Evolutionary conservation across 2,113 vertebrate genomes (phyloP), one percentile per base, ranked within the genome.

Genomic region (Cairina moschata): DNA sequence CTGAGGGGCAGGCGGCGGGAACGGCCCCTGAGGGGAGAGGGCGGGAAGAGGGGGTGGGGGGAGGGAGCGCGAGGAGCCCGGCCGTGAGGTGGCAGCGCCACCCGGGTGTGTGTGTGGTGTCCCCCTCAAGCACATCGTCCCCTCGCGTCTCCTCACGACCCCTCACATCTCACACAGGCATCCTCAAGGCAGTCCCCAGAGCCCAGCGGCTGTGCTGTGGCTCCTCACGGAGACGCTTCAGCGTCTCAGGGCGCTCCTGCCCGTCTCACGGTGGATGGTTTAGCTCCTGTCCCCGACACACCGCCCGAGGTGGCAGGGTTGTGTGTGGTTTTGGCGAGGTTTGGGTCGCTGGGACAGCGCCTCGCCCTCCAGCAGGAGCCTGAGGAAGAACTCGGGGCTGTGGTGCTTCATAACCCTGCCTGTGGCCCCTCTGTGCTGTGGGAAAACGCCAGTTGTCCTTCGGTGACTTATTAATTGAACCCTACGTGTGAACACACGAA

Each of bases 401-500:
- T 0, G 6, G 40, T 7, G 20, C n/a, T 22, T 16, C 13, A 6
- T 60, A 60, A 36, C 59, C n/a, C 21, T 60, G 59, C 13, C n/a
- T 4, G n/a, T 9, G n/a, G 59, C 22, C 58, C 58, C 50, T 50
- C 11, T 13, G 50, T 13, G 50, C 50, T 34, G 7, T 32, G 14
- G 75, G 52, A 73, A 54, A 75, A 40, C 12, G 23, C 69, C 60
- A 42, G 68, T 68, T 91, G 46, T 18, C 11, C 32, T 48, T 34
- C 17, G 58, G 23, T 16, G 42, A n/a, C 34, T 55, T 83, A 1
- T 32, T 67, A 38, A 38, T 63, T 65, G 78, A 90, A 65, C 31
- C 42, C 13, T 52, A 21, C 0, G 1, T 36, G 7, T 34, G 21
- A 78, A 34, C 25, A 7, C 0, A 6, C 12, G 46, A 79, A 6